A percentile compares a stretch with the other conserved stretches of the same genome.
Conservation (phyloP, 1,140 invertebrate species). For the Apocrypta bakeri region DNA sequence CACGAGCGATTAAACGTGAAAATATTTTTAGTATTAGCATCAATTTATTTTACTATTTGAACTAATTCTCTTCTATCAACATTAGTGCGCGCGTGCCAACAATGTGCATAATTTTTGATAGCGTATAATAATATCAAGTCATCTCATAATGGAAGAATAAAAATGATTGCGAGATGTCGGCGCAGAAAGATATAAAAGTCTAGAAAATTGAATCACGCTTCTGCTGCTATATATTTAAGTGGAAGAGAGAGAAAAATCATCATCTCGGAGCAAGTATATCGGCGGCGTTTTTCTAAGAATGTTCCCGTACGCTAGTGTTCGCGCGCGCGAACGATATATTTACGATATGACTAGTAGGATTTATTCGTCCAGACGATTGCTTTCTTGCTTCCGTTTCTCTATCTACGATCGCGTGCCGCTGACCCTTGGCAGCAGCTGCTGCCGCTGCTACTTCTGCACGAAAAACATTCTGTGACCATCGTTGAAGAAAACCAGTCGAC, state of each 20-base stretch:
- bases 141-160: too few relatives aligned
- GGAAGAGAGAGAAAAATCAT: neutral
- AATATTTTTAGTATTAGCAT: too few relatives aligned
- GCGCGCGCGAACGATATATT: conserved; percentile 4
- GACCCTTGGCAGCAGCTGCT: neutral
- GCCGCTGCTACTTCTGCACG: too few relatives aligned
- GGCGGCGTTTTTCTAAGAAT: neutral
- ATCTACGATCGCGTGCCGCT: conserved; percentile 19
- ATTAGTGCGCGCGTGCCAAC: too few relatives aligned
- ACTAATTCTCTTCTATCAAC: too few relatives aligned
- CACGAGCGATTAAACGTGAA: too few relatives aligned
- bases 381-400: conserved; percentile 13
- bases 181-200: neutral
- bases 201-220: neutral
- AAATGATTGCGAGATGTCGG: too few relatives aligned
- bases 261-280: neutral
- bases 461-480: too few relatives aligned
- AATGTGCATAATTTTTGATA: too few relatives aligned
- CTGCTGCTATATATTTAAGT: neutral
- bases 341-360: conserved; percentile 30
- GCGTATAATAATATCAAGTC: too few relatives aligned
- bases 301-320: conserved; percentile 8
- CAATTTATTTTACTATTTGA: too few relatives aligned
- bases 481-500: neutral
- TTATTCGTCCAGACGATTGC: neutral